Evolutionary conservation across 1,140 invertebrate species (phyloP).

Genomic region (Parapsyche elsis): DNA sequence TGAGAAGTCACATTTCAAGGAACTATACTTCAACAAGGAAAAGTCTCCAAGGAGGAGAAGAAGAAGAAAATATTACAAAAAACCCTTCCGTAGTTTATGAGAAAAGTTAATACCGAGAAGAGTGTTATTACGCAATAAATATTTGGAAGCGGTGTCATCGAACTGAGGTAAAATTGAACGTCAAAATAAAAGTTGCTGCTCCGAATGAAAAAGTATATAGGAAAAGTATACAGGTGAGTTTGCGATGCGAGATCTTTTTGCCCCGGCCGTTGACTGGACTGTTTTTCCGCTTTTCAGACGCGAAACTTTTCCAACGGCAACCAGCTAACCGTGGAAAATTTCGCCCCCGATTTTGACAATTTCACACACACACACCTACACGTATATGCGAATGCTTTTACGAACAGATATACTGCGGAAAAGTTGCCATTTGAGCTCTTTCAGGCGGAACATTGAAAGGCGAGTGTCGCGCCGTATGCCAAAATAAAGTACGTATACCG

Average conservation of each 20-base stretch:
- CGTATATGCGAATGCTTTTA: not conserved
- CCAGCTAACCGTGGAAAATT: conserved; percentile 34
- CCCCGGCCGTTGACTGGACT: conserved; percentile 47
- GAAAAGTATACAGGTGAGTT: conserved; percentile 42
- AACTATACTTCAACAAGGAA: too few relatives aligned
- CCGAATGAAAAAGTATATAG: not conserved
- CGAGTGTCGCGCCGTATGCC: conserved; percentile 41
- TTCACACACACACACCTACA: conserved; percentile 35
- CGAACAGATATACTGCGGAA: conserved; percentile 32
- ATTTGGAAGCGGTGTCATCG: conserved; percentile 21
- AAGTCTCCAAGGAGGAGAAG: too few relatives aligned
- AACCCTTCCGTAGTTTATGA: not conserved
- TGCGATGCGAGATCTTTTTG: conserved; percentile 40
- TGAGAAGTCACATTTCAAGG: too few relatives aligned
- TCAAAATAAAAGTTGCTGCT: conserved; percentile 10
- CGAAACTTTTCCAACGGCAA: conserved; percentile 36
- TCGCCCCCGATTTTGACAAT: conserved; percentile 52
- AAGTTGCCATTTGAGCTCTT: conserved; percentile 55
- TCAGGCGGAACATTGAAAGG: conserved; percentile 54
- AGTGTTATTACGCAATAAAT: conserved; percentile 32
- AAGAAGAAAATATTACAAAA: too few relatives aligned
- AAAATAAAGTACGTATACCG: not conserved
- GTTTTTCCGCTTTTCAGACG: conserved; percentile 46
- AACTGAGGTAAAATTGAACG: not conserved
- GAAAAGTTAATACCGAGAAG: conserved; percentile 16